Evolutionary conservation across 2,888 invertebrate genomes (phyloP), one percentile per base, ranked within the genome.

Genomic region (Leptopilina syphax): DNA sequence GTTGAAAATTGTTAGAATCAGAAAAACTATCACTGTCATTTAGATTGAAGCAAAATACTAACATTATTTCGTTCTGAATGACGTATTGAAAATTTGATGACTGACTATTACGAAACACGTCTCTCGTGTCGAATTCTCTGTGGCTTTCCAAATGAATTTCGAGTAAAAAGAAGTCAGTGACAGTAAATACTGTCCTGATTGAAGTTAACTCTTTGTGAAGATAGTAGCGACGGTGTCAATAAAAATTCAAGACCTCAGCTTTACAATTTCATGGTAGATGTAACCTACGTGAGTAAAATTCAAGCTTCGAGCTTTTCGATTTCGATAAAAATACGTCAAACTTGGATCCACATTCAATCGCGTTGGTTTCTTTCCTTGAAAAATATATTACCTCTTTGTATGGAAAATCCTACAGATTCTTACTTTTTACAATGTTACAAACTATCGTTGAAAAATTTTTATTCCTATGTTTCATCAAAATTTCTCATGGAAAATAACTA

Each of bases 231-330:
- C 18, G 68, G 18, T 68, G 47, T 68, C 47, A 47, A 24, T 68
- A 68, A 10, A 18, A 68, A 68, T 68, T 68, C 68, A 47, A 47
- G 47, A 47, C 68, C 18, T 18, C 68, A 10, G 68, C 18, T 68
- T 44, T 47, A 68, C 68, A 47, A 47, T 68, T 68, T 68, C 68
- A 44, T 10, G 68, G 47, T 47, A 47, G 18, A 50, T 24, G 47
- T 68, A 50, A 50, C 47, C 47, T 50, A 68, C 47, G 68, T 68
- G 68, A 68, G 47, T n/a, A 68, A 50, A 47, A 50, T 68, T 18
- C 47, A 68, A 68, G 68, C 10, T 18, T 47, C 47, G 41, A 68
- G 10, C 18, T 18, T 68, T 50, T 47, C 47, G 68, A 68, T 24
- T 68, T 68, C 68, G 10, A 50, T 44, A 50, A 68, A 68, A 68